A percentile compares a stretch with the other conserved stretches of the same genome.
Evolutionary conservation across 1,140 invertebrate genomes (phyloP).

Genomic region (Asobara japonica): DNA sequence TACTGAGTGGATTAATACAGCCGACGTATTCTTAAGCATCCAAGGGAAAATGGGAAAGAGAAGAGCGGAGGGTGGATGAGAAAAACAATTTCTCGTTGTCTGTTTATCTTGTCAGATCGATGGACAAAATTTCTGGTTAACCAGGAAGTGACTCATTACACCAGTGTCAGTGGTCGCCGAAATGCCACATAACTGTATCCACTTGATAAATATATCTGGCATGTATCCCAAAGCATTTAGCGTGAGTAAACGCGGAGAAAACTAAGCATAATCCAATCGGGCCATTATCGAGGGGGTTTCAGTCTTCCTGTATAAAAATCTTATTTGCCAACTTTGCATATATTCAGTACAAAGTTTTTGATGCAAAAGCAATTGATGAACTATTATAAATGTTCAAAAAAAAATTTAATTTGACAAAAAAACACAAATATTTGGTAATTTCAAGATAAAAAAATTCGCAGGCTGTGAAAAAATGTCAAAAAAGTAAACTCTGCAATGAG

Average conservation of each 20-base stretch:
- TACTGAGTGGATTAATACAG: neutral
- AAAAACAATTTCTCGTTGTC: too few species aligned
- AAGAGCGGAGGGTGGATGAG: too few species aligned
- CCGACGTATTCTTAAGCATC: neutral
- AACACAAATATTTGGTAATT: too few species aligned
- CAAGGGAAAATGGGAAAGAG: neutral
- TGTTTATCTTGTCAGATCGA: too few species aligned
- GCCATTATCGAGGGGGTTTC: neutral
- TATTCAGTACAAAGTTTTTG: too few species aligned
- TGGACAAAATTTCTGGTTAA: too few species aligned
- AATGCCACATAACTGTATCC: neutral
- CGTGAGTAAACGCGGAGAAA: neutral
- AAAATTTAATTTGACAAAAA: neutral
- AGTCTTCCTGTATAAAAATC: neutral
- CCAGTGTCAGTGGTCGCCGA: neutral
- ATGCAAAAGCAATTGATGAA: too few species aligned
- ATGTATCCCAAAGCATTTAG: neutral
- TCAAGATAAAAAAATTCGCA: too few species aligned
- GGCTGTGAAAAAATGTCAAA: too few species aligned
- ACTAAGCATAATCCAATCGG: neutral
- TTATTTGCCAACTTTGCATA: too few species aligned
- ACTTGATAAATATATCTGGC: conserved; percentile 4
- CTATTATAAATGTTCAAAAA: too few species aligned
- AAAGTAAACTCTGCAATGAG: too few species aligned
- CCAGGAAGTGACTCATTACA: neutral